Base-by-base conservation (phyloP, 92 coral and sea anemone species). In the Phymanthus crucifer region DNA sequence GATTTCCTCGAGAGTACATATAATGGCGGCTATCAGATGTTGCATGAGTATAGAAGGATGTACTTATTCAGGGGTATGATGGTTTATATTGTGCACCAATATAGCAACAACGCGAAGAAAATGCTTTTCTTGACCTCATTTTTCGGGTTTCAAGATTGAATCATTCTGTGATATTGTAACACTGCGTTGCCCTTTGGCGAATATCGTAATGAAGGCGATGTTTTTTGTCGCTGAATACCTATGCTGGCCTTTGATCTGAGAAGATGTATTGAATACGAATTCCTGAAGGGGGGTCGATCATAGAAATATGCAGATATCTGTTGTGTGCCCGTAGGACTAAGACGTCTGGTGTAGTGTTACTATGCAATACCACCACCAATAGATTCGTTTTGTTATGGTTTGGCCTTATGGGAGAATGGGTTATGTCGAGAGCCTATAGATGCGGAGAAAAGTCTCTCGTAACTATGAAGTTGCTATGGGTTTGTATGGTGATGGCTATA, bases 211-310 rank as follows among this genome's bases (percentile, higher is more conserved):
- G 2, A 18, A 74, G 66, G 47, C 23, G 2, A 18, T 27, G 21
- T 38, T 54, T 50, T n/a, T 64, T 70, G 68, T 76, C 50, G 70
- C 16, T 27, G 68, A 29, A 77, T 36, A 8, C 56, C 81, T 19
- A 36, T 38, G 8, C 37, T 77, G 70, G 69, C 81, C 81, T 77
- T 77, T 61, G 81, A 77, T 77, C 81, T 40, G 11, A 19, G 48
- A 31, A 23, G 48, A 31, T 52, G 57, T 61, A 77, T 77, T 64
- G 81, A 37, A 77, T 33, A 52, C 16, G 81, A 37, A 77, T 64
- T 52, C 68, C 70, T 37, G 19, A 61, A 48, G 79, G 65, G n/a
- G 67, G 48, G 65, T 1, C 46, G 48, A 56, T 3, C 34, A 74
- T 2, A 43, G 32, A 47, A 29, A 75, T n/a, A 75, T 31, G 68